phyloP scores from a whole-genome alignment of 2,797 vertebrate genomes.

The Hybognathus amarus region DNA sequence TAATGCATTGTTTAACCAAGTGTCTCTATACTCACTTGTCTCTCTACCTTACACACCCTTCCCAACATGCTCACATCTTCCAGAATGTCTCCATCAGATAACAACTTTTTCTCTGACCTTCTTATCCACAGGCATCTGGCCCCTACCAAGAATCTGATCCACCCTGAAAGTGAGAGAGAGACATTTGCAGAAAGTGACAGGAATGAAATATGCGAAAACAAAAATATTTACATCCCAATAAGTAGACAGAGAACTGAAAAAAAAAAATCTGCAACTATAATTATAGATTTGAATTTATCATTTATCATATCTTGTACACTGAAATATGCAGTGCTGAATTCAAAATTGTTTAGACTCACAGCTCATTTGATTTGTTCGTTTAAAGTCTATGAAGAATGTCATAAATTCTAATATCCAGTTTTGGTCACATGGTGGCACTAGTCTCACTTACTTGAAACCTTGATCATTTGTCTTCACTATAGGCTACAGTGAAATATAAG shows the following conservation, averaged over 20 bases:
- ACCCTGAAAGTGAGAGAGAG: constrained; percentile 78
- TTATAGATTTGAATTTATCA: neutral
- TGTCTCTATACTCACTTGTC: constrained; percentile 82
- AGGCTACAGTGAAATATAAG: neutral
- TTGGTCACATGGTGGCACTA: constrained; percentile 32
- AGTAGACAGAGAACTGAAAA: neutral
- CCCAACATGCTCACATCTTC: constrained; percentile 97
- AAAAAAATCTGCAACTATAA: neutral
- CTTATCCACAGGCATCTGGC: constrained; percentile 93
- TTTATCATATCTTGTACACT: neutral
- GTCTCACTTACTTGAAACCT: neutral
- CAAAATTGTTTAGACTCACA: neutral
- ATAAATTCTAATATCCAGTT: neutral
- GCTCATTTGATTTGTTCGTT: neutral
- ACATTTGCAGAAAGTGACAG: constrained; percentile 5
- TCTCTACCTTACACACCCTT: constrained; percentile 96
- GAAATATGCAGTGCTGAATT: neutral
- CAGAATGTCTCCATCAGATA: constrained; percentile 85
- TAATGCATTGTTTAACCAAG: neutral
- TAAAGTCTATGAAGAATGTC: neutral
- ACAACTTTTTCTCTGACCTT: constrained; percentile 90
- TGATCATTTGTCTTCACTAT: neutral
- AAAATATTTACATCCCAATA: neutral
- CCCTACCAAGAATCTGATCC: constrained; percentile 98
- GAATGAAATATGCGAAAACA: neutral